Conservation (phyloP, 2,113 vertebrate species). For the Melanostigma gelatinosum region DNA sequence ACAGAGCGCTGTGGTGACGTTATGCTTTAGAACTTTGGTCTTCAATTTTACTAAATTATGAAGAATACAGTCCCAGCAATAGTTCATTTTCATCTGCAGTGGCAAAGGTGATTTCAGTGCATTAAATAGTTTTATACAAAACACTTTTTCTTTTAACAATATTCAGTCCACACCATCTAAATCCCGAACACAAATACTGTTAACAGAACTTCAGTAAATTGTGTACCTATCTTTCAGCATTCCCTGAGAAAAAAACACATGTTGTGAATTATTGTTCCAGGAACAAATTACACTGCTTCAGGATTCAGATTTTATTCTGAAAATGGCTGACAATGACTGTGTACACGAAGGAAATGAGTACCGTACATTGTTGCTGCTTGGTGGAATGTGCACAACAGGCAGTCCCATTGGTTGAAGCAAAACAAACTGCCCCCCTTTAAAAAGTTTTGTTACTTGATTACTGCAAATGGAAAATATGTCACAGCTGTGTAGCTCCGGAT, state of each 20-base stretch:
- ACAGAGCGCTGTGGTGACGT: neutral
- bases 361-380: slow-evolving; percentile 4
- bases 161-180: neutral
- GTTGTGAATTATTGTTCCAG: neutral
- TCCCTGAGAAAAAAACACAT: neutral
- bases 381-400: neutral
- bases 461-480: slow-evolving; percentile 68
- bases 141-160: neutral
- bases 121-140: neutral
- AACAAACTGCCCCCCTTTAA: neutral
- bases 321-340: slow-evolving; percentile 3
- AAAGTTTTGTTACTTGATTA: slow-evolving; percentile 38
- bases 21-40: neutral
- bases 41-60: neutral
- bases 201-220: neutral
- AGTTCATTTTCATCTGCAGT: neutral
- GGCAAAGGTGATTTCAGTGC: neutral
- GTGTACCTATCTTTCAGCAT: neutral
- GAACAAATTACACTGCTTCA: neutral
- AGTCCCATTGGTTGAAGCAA: neutral
- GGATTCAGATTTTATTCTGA: neutral
- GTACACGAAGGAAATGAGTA: neutral
- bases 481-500: slow-evolving; percentile 59
- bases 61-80: neutral
- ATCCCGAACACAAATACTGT: neutral